Base-by-base conservation (phyloP, 2,888 invertebrate genomes). In the Eurois occulta region DNA sequence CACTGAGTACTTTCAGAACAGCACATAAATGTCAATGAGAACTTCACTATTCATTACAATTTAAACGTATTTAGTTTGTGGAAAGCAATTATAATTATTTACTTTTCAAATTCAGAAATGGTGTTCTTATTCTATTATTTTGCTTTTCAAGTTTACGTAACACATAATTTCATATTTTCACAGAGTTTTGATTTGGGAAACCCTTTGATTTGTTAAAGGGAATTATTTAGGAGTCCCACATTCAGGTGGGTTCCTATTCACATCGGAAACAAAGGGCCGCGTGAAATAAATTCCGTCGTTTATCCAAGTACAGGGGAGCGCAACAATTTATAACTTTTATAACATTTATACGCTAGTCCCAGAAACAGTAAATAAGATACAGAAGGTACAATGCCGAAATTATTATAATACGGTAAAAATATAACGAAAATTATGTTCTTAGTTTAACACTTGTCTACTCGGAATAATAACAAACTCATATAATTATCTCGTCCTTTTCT, bases 321-420 rank as follows among this genome's bases (percentile, higher is more conserved):
- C 77, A 83, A 87, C 86, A 81, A 88, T 89, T 85, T 85, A 85
- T 89, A 88, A 87, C 86, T 81, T 84, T 85, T 87, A 80, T 85
- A 83, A 81, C 82, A 75, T 79, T 65, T 46, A 62, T 67, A 58
- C n/a, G 38, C 35, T 16, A 64, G 55, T 35, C 46, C 46, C 35
- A 41, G 68, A 52, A 24, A 65, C 64, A 35, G 35, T 21, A 48
- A 65, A 65, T 71, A 79, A 71, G 46, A 62, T 18, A 48, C 84
- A 86, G 86, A 83, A 86, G 86, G 75, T 18, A 0, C 35, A 75
- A 28, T 52, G 2, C 24, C 11, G 21, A 21, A 67, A 32, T 43
- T 73, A 73, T 65, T 41, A 3, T 35, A n/a, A 41, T 41, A 65
- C n/a, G 3, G 16, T n/a, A n/a, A n/a, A 41, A 65, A 32, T 32